Evolutionary conservation across 1,140 invertebrate genomes (phyloP).

Genomic region (Drosophila novamexicana): DNA sequence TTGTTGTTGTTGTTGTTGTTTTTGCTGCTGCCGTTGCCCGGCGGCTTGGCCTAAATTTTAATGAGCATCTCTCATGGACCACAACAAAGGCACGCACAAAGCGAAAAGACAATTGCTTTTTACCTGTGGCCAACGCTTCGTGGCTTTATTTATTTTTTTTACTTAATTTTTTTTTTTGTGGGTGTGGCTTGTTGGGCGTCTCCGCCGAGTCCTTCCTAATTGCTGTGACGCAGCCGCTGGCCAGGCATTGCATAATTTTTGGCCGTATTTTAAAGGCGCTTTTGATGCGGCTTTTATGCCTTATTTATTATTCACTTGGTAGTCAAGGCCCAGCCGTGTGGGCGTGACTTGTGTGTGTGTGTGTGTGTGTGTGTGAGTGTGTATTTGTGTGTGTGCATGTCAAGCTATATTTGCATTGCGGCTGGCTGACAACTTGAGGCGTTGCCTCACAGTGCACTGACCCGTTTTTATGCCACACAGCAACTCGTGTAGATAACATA

Average conservation of each 20-base stretch:
- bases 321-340: slow-evolving; percentile 29
- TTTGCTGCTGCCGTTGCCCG: slow-evolving; percentile 11
- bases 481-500: slow-evolving; percentile 32
- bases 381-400: slow-evolving; percentile 23
- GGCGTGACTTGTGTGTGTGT: slow-evolving; percentile 15
- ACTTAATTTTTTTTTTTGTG: neutral
- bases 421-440: slow-evolving; percentile 61
- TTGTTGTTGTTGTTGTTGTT: slow-evolving; percentile 13
- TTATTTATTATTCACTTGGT: slow-evolving; percentile 76
- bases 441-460: slow-evolving; percentile 67
- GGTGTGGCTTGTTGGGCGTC: neutral
- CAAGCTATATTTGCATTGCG: slow-evolving; percentile 51
- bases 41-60: slow-evolving; percentile 78
- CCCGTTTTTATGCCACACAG: slow-evolving; percentile 54
- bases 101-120: slow-evolving; percentile 77
- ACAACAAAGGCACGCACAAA: slow-evolving; percentile 69
- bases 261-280: slow-evolving; percentile 64
- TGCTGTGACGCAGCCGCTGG: slow-evolving; percentile 51
- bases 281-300: slow-evolving; percentile 80
- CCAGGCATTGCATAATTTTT: slow-evolving; percentile 76
- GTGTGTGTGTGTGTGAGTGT: slow-evolving; percentile 11
- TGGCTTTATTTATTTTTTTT: neutral
- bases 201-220: slow-evolving; percentile 45
- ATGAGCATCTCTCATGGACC: slow-evolving; percentile 67
- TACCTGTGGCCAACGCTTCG: slow-evolving; percentile 70